Conservation (phyloP, 2,888 invertebrate species). For the Ophioninae sp. region DNA sequence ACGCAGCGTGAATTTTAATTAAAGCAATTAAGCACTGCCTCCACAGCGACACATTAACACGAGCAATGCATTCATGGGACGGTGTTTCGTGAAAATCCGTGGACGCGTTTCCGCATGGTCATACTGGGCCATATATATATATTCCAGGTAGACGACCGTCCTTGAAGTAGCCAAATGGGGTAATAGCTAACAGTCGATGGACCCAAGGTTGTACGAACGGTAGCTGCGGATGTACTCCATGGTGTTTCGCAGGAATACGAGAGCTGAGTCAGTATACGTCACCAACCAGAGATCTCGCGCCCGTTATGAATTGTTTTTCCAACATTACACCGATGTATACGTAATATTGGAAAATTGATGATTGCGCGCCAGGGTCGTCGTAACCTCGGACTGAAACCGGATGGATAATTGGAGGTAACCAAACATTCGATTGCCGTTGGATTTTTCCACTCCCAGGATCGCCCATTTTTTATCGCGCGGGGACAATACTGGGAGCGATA, state of each 20-base stretch:
- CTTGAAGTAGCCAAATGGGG: too few species aligned
- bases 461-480: not conserved
- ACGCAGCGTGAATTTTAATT: slow-evolving; percentile 78
- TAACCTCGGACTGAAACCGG: not conserved
- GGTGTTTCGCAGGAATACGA: slow-evolving; percentile 19
- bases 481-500: too few species aligned
- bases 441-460: not conserved
- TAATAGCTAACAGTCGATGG: too few species aligned
- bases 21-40: slow-evolving; percentile 78
- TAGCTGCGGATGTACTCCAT: slow-evolving; percentile 19
- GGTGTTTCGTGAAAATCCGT: slow-evolving; percentile 62
- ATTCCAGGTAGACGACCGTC: too few species aligned
- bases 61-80: slow-evolving; percentile 72
- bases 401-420: not conserved
- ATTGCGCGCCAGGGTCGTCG: slow-evolving; percentile 1
- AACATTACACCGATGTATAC: slow-evolving; percentile 17
- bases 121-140: slow-evolving; percentile 50
- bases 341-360: slow-evolving; percentile 7
- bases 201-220: not conserved
- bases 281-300: slow-evolving; percentile 37
- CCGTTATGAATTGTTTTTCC: slow-evolving; percentile 34
- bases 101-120: slow-evolving; percentile 35
- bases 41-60: slow-evolving; percentile 75
- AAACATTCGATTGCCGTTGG: not conserved
- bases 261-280: slow-evolving; percentile 47